Conservation (phyloP, 2,888 invertebrate genomes). For the Ypsolopha sequella region DNA sequence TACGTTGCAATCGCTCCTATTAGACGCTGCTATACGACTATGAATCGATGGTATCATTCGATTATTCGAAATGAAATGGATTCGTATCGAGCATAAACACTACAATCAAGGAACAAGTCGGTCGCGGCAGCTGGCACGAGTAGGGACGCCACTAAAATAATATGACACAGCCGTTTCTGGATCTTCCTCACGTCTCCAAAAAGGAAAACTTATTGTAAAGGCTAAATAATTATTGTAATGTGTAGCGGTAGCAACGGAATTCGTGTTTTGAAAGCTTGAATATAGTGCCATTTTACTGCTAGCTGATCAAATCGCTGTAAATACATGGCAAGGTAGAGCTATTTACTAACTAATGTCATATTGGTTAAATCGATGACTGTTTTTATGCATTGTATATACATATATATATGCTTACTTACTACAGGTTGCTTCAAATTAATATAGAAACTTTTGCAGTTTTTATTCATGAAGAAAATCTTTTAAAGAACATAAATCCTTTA, state of each 20-base stretch:
- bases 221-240: slow-evolving; percentile 38
- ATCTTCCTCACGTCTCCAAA: slow-evolving; percentile 47
- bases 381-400: too few relatives aligned
- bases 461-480: too few relatives aligned
- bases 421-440: too few relatives aligned
- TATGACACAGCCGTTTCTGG: slow-evolving; percentile 68
- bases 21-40: slow-evolving; percentile 60
- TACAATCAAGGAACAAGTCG: slow-evolving; percentile 42
- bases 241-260: slow-evolving; percentile 33
- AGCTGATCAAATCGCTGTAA: too few relatives aligned
- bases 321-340: too few relatives aligned
- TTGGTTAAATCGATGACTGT: too few relatives aligned
- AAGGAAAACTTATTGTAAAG: slow-evolving; percentile 47
- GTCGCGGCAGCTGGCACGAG: slow-evolving; percentile 57
- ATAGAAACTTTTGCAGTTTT: too few relatives aligned
- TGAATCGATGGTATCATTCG: slow-evolving; percentile 44
- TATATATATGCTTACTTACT: too few relatives aligned
- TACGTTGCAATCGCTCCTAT: slow-evolving; percentile 58
- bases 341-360: too few relatives aligned
- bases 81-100: slow-evolving; percentile 60
- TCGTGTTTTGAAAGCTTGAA: background rate
- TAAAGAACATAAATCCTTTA: too few relatives aligned
- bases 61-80: slow-evolving; percentile 61
- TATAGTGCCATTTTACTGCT: too few relatives aligned
- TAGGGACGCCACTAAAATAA: slow-evolving; percentile 68